A percentile compares a stretch with the other conserved stretches of the same genome.
Evolutionary conservation across 2,888 invertebrate genomes (phyloP).

Genomic region (Tipula vernalis): DNA sequence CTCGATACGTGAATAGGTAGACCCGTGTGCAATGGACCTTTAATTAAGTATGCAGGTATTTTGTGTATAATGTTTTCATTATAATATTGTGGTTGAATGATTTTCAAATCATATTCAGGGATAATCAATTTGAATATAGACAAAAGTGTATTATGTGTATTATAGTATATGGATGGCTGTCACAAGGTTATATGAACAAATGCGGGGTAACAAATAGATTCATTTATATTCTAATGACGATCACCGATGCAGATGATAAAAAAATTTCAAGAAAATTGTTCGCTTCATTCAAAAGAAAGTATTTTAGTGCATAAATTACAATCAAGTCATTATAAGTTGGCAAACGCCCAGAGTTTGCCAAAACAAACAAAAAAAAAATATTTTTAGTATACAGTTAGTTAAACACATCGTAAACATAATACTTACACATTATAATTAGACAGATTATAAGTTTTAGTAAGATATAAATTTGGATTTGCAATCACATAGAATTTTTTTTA

Average conservation of each 20-base stretch:
- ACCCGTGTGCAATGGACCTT: not conserved
- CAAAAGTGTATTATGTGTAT: not conserved
- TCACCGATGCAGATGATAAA: not conserved
- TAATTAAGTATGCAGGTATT: not conserved
- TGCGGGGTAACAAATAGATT: not conserved
- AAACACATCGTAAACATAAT: not conserved
- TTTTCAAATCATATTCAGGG: not conserved
- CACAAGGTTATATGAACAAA: not conserved
- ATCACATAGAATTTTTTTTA: no score
- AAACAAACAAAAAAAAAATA: not conserved
- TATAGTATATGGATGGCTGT: not conserved
- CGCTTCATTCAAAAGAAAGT: not conserved
- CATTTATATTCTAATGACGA: not conserved
- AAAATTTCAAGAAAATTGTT: not conserved
- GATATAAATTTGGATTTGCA: no score
- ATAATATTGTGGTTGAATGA: not conserved
- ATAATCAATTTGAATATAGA: not conserved
- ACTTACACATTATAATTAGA: not conserved
- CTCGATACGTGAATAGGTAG: not conserved
- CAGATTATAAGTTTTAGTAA: no score
- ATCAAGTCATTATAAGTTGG: not conserved
- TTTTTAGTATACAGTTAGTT: not conserved
- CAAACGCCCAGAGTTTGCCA: not conserved
- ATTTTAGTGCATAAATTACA: not conserved
- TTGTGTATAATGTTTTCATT: not conserved